Base-by-base conservation (phyloP, 2,113 vertebrate species). In the Tretioscincus oriximinensis region DNA sequence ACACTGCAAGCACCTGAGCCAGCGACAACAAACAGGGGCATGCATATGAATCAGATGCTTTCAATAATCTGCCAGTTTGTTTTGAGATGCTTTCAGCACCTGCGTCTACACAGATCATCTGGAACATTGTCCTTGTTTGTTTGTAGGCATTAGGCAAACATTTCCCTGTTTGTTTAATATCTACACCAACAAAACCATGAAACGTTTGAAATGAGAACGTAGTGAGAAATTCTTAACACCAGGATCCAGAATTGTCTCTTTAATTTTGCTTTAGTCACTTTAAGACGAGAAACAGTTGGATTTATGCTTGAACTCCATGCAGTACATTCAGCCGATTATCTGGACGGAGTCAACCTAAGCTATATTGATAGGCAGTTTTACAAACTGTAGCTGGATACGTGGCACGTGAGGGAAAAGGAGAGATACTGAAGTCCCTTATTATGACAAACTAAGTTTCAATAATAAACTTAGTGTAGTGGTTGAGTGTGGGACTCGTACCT, bases 341-440 rank as follows among this genome's bases (percentile, higher is more conserved):
- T 51, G 14, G 51, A 12, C 9, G 9, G 51, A 51, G 51, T 14
- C 2, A 51, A 51, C 35, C 35, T 41, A 41, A 41, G 35, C 5
- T 41, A 18, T 7, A n/a, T 12, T 12, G 24, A 14, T 18, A 51
- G 70, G 70, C 2, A 26, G 9, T n/a, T 41, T 72, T 49, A 7
- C 47, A 21, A 16, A 2, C 35, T 70, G 45, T 35, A 47, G 5
- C 45, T 72, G 70, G 16, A 49, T 2, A 20, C n/a, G 70, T 49
- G 26, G 49, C 2, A 20, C 26, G 22, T n/a, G 1, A 5, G 26
- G 45, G 21, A 90, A 68, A 78, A 85, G 91, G 86, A 79, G 85
- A 92, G 83, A 73, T 91, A 78, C 84, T 91, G 79, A 83, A 90
- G 89, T 63, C 63, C 63, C 74, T 5, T 63, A 47, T 0, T 76